Evolutionary conservation across 2,888 invertebrate species (phyloP).

Genomic region (Ditylenchus weischeri): DNA sequence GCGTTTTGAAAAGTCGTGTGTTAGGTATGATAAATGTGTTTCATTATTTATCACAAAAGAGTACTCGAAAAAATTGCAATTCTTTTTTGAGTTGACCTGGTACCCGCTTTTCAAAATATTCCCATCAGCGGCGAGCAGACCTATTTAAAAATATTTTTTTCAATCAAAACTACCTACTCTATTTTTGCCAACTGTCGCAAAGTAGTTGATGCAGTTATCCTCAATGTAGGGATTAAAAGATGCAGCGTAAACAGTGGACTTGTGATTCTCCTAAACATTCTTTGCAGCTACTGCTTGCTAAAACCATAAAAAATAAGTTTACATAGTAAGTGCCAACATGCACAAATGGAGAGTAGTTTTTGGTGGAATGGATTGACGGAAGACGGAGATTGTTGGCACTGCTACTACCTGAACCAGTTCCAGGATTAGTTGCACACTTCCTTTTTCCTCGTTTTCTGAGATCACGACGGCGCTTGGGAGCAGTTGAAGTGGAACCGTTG

Average conservation of each 20-base stretch:
- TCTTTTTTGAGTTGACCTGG: too few relatives aligned
- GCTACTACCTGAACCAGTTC: not conserved
- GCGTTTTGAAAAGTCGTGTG: too few relatives aligned
- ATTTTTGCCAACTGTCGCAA: constrained; percentile 34
- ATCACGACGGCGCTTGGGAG: constrained; percentile 4
- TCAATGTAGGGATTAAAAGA: constrained; percentile 33
- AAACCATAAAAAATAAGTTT: not conserved
- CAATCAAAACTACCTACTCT: constrained; percentile 17
- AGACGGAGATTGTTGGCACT: not conserved
- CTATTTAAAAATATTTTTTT: too few relatives aligned
- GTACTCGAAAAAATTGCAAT: too few relatives aligned
- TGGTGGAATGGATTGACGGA: not conserved
- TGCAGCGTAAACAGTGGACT: constrained; percentile 30
- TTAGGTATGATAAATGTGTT: too few relatives aligned
- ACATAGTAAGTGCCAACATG: constrained; percentile 13
- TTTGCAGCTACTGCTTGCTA: not conserved
- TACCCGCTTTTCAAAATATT: too few relatives aligned
- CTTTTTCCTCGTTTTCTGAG: not conserved
- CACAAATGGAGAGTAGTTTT: constrained; percentile 7
- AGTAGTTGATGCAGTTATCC: constrained; percentile 12
- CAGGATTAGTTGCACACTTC: not conserved
- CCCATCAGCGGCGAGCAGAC: too few relatives aligned
- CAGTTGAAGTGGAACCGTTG: not conserved
- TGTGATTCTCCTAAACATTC: constrained; percentile 28
- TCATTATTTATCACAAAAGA: too few relatives aligned